Conservation (phyloP, 2,797 vertebrate genomes). For the Gymnoscopelus braueri region DNA sequence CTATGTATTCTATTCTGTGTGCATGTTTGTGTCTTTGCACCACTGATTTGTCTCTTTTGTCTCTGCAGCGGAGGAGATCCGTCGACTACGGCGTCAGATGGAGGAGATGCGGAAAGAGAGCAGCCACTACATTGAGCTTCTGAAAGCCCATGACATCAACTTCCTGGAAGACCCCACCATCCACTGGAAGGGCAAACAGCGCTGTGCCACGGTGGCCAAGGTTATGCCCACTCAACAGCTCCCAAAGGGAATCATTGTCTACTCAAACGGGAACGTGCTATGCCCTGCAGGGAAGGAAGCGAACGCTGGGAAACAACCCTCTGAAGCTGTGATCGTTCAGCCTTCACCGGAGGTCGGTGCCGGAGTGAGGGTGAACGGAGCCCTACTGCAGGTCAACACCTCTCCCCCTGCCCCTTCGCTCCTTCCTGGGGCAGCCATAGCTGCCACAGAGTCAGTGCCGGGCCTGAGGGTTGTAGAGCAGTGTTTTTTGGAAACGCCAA, state of each 20-base stretch:
- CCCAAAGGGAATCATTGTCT: constrained; percentile 93
- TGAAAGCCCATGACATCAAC: constrained; percentile 96
- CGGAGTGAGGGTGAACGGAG: constrained; percentile 78
- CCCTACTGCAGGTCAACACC: constrained; percentile 74
- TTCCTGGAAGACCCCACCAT: constrained; percentile 94
- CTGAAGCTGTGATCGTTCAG: constrained; percentile 89
- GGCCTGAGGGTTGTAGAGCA: constrained; percentile 80
- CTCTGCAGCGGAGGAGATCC: constrained; percentile 92
- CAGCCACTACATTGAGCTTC: constrained; percentile 92
- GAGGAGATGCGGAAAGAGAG: constrained; percentile 95
- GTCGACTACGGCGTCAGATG: constrained; percentile 89
- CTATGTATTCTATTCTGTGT: background rate
- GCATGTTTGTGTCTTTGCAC: background rate
- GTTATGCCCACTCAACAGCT: constrained; percentile 90
- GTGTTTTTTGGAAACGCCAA: constrained; percentile 70
- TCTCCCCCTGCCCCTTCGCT: constrained; percentile 79
- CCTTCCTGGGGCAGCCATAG: constrained; percentile 77
- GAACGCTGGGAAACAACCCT: constrained; percentile 84
- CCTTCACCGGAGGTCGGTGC: constrained; percentile 85
- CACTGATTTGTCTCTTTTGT: constrained; percentile 38
- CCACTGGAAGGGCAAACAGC: constrained; percentile 96
- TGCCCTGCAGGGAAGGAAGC: constrained; percentile 85
- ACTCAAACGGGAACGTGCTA: constrained; percentile 88
- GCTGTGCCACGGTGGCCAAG: constrained; percentile 90
- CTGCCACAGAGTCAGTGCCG: constrained; percentile 77